Conservation (phyloP, 2,797 vertebrate genomes). For the Synanceia verrucosa region DNA sequence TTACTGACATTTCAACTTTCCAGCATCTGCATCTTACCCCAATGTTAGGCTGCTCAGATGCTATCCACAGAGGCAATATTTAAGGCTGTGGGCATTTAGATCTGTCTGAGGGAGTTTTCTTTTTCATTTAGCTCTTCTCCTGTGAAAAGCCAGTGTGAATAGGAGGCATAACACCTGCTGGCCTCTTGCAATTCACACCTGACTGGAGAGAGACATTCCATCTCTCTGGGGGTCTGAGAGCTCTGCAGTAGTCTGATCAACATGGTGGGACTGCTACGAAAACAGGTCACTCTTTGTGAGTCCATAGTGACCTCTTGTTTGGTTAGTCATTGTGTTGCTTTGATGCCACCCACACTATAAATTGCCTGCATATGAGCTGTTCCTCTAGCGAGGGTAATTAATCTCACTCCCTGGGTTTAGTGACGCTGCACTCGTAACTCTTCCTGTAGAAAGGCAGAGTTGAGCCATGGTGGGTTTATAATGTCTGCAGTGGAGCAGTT, state of each 20-base stretch:
- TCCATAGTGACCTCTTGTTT: slow-evolving; percentile 47
- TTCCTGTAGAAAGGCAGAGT: slow-evolving; percentile 23
- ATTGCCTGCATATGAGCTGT: slow-evolving; percentile 59
- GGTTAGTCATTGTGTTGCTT: slow-evolving; percentile 55
- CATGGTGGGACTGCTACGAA: slow-evolving; percentile 43
- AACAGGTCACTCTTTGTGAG: slow-evolving; percentile 40
- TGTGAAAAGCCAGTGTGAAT: slow-evolving; percentile 12
- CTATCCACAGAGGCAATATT: slow-evolving; percentile 27
- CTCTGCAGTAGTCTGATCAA: slow-evolving; percentile 28
- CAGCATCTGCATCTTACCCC: not conserved
- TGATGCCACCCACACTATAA: slow-evolving; percentile 54
- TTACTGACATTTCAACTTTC: slow-evolving; percentile 10
- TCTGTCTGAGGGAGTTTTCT: not conserved
- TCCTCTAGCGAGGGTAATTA: slow-evolving; percentile 52
- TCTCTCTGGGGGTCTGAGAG: slow-evolving; percentile 16
- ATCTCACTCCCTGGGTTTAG: slow-evolving; percentile 44
- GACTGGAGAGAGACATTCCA: slow-evolving; percentile 17
- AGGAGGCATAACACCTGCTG: slow-evolving; percentile 24
- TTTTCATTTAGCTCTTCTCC: slow-evolving; percentile 32
- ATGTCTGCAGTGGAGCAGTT: slow-evolving; percentile 41
- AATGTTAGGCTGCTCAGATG: slow-evolving; percentile 4
- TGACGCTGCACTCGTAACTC: slow-evolving; percentile 45
- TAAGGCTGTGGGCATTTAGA: slow-evolving; percentile 1
- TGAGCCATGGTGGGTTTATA: slow-evolving; percentile 32
- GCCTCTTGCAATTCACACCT: slow-evolving; percentile 50